These are phyloP conservation scores for Heliocidaris tuberculata DNA, from an alignment of 35 echinoderm and acorn worm species.

Conservation along the genomic window DNA sequence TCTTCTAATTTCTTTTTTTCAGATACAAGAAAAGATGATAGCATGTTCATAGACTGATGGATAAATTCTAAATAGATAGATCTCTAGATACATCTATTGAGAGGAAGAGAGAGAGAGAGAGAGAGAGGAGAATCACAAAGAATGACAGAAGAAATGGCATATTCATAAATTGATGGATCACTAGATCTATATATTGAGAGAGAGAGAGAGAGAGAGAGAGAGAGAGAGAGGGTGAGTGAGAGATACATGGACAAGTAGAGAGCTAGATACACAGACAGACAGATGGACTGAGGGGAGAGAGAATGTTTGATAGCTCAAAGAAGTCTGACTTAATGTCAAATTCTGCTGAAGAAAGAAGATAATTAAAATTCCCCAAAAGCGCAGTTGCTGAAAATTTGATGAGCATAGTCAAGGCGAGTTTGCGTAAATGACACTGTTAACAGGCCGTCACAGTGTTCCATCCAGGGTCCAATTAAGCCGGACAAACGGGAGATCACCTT, in stretches of 20 bases:
- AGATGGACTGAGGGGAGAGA: neutral
- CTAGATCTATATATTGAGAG: neutral
- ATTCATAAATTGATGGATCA: too few relatives aligned
- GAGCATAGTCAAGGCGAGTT: neutral
- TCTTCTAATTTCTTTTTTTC: too few relatives aligned
- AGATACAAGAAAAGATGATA: too few relatives aligned
- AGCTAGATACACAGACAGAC: neutral
- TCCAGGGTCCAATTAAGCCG: neutral
- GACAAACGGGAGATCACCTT: constrained; percentile 8
- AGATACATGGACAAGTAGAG: neutral
- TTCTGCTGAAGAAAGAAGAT: neutral
- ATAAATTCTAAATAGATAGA: too few relatives aligned
- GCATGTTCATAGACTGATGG: too few relatives aligned
- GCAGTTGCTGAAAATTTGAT: neutral
- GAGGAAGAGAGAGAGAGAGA: too few relatives aligned
- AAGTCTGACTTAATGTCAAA: too few relatives aligned
- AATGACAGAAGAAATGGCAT: too few relatives aligned
- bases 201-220: neutral
- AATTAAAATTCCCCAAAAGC: neutral
- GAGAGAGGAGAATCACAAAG: too few relatives aligned
- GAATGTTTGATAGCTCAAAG: neutral
- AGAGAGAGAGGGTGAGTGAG: neutral
- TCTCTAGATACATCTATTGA: too few relatives aligned
- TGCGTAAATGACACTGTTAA: constrained; percentile 4
- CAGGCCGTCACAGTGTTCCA: neutral